Base-by-base conservation (phyloP, 1,140 invertebrate species). In the Aphelenchoides fujianensis region DNA sequence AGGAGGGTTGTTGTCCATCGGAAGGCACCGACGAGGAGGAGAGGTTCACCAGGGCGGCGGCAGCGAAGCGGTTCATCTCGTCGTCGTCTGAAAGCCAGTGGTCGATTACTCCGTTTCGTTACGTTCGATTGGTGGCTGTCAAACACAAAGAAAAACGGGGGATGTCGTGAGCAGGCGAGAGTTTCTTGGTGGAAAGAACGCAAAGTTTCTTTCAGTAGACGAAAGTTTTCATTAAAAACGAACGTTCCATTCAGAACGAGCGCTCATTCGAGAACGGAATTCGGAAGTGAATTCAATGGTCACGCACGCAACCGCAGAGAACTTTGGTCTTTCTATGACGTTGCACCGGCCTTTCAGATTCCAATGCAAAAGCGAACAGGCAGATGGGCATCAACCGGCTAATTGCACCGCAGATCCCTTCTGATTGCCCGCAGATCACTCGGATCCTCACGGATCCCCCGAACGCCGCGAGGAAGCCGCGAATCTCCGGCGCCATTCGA, bases 61-160 rank as follows among this genome's bases (percentile, higher is more conserved):
- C 63, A 12, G 63, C 63, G 53, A 66, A 66, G 53, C 63, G 63
- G 31, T 66, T 66, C 63, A 66, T 66, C 23, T 66, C 3, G 16
- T 16, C 32, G 62, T 5, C 3, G 30, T 64, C 62, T 64, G 23
- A 64, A 64, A 59, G 57, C 23, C 9, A 19, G 9, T 9, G 19
- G 9, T 59, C 57, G 9, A 23, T 59, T 59, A 9, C 19, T 59
- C 23, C 7, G 9, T 19, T 23, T 59, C 23, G 7, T 19, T 9
- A 59, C 9, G 19, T 9, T 16, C 7, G 7, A 9, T 9, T 9
- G 19, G 19, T 23, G 7, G 23, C 41, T 23, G 23, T 59, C 57
- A 48, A 48, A 48, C 41, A 48, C 12, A 23, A 48, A 48, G 23
- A 12, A 23, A 48, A 48, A 16, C 41, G 12, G 23, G 23, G 23